Conservation (phyloP, 1,140 invertebrate species). For the Akabosia matsudoensis region DNA sequence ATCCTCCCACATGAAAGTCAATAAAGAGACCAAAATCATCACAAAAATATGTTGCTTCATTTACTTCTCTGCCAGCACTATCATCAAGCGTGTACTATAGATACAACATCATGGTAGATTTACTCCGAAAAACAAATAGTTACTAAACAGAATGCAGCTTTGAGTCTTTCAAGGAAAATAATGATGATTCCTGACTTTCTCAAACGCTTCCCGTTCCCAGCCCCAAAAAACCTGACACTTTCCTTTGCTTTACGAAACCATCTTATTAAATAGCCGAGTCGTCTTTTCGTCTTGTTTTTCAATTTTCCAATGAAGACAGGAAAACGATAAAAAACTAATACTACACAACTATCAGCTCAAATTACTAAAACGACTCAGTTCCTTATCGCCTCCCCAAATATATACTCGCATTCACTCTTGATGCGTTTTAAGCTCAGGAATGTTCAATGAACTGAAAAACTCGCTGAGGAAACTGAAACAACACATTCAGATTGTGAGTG, state of each 20-base stretch:
- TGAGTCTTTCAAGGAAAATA: background rate
- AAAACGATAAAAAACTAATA: background rate
- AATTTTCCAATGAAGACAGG: background rate
- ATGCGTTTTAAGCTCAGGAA: background rate
- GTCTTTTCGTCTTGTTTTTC: background rate
- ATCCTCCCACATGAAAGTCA: background rate
- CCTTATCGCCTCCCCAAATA: background rate
- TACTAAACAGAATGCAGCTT: background rate
- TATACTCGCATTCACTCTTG: background rate
- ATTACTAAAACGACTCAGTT: background rate
- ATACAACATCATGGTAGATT: constrained; percentile 1
- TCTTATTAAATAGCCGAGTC: too few species aligned
- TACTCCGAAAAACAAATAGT: background rate
- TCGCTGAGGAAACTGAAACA: background rate
- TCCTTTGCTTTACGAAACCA: too few species aligned
- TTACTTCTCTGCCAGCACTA: too few species aligned
- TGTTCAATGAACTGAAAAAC: constrained; percentile 17
- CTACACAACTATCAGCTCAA: background rate
- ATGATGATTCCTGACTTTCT: background rate
- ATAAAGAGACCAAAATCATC: constrained; percentile 13
- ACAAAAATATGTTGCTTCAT: constrained; percentile 6
- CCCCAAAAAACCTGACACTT: background rate
- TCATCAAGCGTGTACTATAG: too few species aligned
- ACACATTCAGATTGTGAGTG: background rate
- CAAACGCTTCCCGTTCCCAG: background rate